Base-by-base conservation (phyloP, 2,888 invertebrate species). In the Allygus modestus region DNA sequence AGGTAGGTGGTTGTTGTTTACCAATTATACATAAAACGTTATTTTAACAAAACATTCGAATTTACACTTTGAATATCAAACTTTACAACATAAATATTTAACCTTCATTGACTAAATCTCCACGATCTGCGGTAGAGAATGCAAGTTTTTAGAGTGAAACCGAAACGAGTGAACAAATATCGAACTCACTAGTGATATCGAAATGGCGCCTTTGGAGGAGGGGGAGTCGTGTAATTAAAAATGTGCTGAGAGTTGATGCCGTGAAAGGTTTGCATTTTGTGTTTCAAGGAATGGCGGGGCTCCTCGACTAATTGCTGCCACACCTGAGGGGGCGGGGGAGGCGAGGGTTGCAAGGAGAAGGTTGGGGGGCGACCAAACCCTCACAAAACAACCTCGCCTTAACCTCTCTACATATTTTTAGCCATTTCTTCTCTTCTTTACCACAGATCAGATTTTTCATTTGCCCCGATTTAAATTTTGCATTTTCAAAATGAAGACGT, bases 341-440 rank as follows among this genome's bases (percentile, higher is more conserved):
- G 15, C 31, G 58, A 5, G 17, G 28, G 65, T 15, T 15, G 51
- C 17, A n/a, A 12, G n/a, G 51, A 12, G n/a, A 2, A 2, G 51
- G 51, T 51, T n/a, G 58, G 23, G 54, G 54, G 54, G 54, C 54
- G 46, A 46, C 46, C 46, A 46, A 65, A 65, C 65, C 65, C 65
- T 65, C 31, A 65, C 65, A 65, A 65, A 65, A 31, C 26, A 65
- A 65, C 65, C 65, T 65, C 31, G 28, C 65, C 65, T 31, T 65
- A 65, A 65, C 65, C 65, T 65, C 65, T 65, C 65, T 65, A 65
- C n/a, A 65, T 65, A 65, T 65, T 65, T 65, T 65, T 65, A 65
- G 65, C 31, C 26, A 4, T 65, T 65, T 31, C 65, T 65, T 65
- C 23, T 65, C 65, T 11, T 23, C 23, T 23, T 54, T 54, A 17